These are phyloP conservation scores for Mechanitis messenoides DNA, from an alignment of 2,888 invertebrate genomes.

Conservation along the genomic window DNA sequence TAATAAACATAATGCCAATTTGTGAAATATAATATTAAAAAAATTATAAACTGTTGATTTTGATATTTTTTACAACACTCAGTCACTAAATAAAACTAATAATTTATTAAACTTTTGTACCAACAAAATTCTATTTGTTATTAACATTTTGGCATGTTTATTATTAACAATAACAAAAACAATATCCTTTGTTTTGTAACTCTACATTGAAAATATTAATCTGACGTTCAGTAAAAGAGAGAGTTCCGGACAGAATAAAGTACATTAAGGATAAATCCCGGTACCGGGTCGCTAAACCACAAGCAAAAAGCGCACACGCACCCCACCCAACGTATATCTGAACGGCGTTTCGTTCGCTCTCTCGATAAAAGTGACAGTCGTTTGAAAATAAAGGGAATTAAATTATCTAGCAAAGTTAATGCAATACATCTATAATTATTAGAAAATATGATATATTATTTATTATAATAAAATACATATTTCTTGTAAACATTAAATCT, in stretches of 20 bases:
- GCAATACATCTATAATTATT: too few relatives aligned
- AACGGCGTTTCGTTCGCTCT: conserved; percentile 34
- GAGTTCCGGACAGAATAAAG: conserved; percentile 67
- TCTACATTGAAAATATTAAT: conserved; percentile 37
- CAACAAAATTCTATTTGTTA: conserved; percentile 41
- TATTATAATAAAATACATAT: too few relatives aligned
- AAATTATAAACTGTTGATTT: conserved; percentile 27
- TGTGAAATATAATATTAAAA: conserved; percentile 29
- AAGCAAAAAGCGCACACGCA: conserved; percentile 47
- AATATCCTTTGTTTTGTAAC: conserved; percentile 42
- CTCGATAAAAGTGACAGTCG: not conserved
- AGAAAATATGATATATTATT: too few relatives aligned
- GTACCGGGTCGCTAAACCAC: conserved; percentile 46
- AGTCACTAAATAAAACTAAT: conserved; percentile 47
- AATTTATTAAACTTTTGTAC: conserved; percentile 41
- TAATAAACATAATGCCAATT: conserved; percentile 57
- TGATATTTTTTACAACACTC: conserved; percentile 49
- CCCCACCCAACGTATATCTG: conserved; percentile 53
- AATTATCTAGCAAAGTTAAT: too few relatives aligned
- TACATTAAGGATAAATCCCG: conserved; percentile 59
- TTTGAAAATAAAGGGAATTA: too few relatives aligned
- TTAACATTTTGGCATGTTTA: conserved; percentile 59
- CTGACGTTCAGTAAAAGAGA: conserved; percentile 56
- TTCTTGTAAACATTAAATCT: too few relatives aligned
- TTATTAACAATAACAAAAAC: conserved; percentile 37